Evolutionary conservation across 2,797 vertebrate species (phyloP).

Genomic region (Falco novaeseelandiae): DNA sequence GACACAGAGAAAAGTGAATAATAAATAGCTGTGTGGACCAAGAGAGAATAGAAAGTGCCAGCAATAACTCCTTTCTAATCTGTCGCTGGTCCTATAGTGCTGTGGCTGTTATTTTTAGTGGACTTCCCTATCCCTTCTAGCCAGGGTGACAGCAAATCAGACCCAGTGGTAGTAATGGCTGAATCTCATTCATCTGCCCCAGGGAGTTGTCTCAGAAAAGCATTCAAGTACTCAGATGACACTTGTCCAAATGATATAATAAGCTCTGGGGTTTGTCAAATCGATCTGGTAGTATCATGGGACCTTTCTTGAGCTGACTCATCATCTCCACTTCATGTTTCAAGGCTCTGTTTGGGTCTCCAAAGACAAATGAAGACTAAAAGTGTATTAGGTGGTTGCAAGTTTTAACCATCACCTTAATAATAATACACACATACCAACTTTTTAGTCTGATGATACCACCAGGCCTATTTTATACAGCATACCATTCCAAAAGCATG

Average conservation of each 20-base stretch:
- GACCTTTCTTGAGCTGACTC: background rate
- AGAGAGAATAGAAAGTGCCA: slow-evolving; percentile 28
- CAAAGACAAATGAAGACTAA: background rate
- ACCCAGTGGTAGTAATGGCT: background rate
- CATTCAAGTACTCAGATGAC: background rate
- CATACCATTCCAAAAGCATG: background rate
- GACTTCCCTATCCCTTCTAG: background rate
- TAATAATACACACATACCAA: background rate
- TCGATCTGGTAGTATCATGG: background rate
- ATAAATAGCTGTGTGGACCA: slow-evolving; percentile 51
- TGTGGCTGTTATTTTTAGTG: slow-evolving; percentile 13
- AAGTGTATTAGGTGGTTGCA: background rate
- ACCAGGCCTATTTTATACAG: background rate
- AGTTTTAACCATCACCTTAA: background rate
- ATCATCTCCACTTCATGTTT: background rate
- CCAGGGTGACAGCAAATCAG: slow-evolving; percentile 23
- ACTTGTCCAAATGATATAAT: background rate
- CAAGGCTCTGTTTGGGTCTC: background rate
- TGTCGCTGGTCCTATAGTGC: background rate
- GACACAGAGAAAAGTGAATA: slow-evolving; percentile 44
- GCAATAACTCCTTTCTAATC: slow-evolving; percentile 45
- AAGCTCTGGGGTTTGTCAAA: slow-evolving; percentile 22
- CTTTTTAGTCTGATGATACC: background rate
- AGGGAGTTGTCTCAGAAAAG: slow-evolving; percentile 11
- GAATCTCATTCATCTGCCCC: background rate